Evolutionary conservation across 1,140 invertebrate genomes (phyloP).

Genomic region (Drosophila sucinea): DNA sequence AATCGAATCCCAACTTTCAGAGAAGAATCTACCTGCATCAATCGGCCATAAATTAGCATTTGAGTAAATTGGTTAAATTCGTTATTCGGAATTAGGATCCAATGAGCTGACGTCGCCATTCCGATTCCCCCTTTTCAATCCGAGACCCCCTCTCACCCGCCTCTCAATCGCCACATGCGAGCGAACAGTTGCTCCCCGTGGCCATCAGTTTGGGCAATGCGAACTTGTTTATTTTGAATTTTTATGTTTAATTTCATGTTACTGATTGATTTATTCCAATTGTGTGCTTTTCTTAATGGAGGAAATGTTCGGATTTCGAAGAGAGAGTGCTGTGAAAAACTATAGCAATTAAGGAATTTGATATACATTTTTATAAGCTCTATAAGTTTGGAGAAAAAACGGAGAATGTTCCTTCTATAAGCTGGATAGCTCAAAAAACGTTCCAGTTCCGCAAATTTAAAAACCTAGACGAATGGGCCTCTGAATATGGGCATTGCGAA

Average conservation of each 20-base stretch:
- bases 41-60: conserved; percentile 83
- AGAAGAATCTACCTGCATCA: conserved; percentile 71
- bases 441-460: too few species aligned
- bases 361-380: too few species aligned
- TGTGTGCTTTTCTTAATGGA: too few species aligned
- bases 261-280: conserved; percentile 73
- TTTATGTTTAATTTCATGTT: conserved; percentile 68
- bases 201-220: conserved; percentile 32
- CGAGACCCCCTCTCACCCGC: conserved; percentile 7
- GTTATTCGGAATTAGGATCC: conserved; percentile 82
- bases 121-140: conserved; percentile 18
- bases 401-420: too few species aligned
- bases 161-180: conserved; percentile 11
- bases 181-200: conserved; percentile 29
- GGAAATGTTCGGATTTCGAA: too few species aligned
- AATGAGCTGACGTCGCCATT: conserved; percentile 60
- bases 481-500: too few species aligned
- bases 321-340: too few species aligned
- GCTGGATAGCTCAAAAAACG: too few species aligned
- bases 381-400: too few species aligned
- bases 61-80: conserved; percentile 83
- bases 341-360: too few species aligned
- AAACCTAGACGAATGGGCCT: too few species aligned
- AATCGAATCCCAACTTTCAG: conserved; percentile 29
- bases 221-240: conserved; percentile 70